phyloP scores from a whole-genome alignment of 2,888 invertebrate genomes.

The Leptinotarsa haldemani region DNA sequence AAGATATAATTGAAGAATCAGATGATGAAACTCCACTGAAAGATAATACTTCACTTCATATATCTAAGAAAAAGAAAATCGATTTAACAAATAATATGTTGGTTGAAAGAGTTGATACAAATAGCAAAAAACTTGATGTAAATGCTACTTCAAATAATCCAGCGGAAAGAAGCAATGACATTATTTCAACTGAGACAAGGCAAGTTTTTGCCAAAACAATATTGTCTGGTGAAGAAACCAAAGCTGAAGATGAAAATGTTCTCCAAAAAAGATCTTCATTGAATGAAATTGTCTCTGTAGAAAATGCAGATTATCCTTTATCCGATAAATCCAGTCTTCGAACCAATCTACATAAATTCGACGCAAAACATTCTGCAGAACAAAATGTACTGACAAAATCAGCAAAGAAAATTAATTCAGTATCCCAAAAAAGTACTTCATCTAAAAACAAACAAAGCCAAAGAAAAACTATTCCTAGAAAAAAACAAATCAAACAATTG shows the following conservation, averaged over 20 bases:
- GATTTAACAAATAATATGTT: constrained; percentile 13
- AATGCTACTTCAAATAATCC: not conserved
- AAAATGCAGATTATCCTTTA: not conserved
- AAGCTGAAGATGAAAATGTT: not conserved
- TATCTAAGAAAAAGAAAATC: constrained; percentile 55
- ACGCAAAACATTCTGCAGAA: not conserved
- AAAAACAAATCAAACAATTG: constrained; percentile 13
- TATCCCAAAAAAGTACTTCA: constrained; percentile 4
- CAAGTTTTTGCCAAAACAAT: not conserved
- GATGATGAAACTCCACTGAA: constrained; percentile 57
- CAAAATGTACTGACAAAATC: constrained; percentile 4
- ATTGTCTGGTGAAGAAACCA: not conserved
- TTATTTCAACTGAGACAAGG: not conserved
- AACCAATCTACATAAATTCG: constrained; percentile 1
- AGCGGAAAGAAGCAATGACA: not conserved
- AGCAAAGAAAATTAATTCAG: constrained; percentile 16
- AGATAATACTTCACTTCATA: constrained; percentile 45
- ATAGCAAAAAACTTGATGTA: not conserved
- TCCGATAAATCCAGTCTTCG: not conserved
- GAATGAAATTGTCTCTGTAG: not conserved
- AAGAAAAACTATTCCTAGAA: constrained; percentile 21
- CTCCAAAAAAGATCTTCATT: not conserved
- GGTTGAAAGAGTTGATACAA: not conserved
- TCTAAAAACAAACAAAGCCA: constrained; percentile 19
- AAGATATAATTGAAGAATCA: constrained; percentile 72